These are phyloP conservation scores for Myiopsitta monachus DNA, from an alignment of 2,113 vertebrate genomes.

Conservation along the genomic window DNA sequence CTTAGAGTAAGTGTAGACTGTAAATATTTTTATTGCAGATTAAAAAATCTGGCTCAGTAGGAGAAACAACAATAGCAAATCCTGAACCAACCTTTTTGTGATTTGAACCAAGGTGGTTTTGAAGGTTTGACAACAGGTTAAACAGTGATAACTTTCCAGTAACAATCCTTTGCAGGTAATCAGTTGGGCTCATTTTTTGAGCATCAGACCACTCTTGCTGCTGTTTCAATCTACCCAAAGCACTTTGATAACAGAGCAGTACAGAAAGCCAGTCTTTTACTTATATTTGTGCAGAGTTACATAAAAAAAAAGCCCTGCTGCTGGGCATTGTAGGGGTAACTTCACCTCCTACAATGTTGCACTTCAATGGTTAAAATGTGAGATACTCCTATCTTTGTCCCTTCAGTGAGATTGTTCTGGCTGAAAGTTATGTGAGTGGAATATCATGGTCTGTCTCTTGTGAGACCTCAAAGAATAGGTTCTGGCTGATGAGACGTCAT, in stretches of 20 bases:
- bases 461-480: not conserved
- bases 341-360: not conserved
- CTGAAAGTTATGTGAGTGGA: not conserved
- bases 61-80: not conserved
- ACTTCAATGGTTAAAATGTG: not conserved
- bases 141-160: not conserved
- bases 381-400: not conserved
- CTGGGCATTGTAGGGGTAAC: not conserved
- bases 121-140: not conserved
- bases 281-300: not conserved
- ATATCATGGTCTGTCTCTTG: not conserved
- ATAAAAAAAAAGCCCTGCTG: fast-evolving
- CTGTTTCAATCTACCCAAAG: not conserved
- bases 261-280: not conserved
- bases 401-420: not conserved
- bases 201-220: not conserved
- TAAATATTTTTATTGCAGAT: not conserved
- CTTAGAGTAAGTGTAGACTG: not conserved
- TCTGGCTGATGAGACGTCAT: not conserved
- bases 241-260: not conserved
- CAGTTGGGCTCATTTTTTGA: not conserved
- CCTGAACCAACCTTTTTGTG: not conserved
- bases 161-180: not conserved
- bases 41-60: not conserved
- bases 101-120: not conserved